phyloP scores from a whole-genome alignment of 2,888 invertebrate species.

The Dasypolia templi region DNA sequence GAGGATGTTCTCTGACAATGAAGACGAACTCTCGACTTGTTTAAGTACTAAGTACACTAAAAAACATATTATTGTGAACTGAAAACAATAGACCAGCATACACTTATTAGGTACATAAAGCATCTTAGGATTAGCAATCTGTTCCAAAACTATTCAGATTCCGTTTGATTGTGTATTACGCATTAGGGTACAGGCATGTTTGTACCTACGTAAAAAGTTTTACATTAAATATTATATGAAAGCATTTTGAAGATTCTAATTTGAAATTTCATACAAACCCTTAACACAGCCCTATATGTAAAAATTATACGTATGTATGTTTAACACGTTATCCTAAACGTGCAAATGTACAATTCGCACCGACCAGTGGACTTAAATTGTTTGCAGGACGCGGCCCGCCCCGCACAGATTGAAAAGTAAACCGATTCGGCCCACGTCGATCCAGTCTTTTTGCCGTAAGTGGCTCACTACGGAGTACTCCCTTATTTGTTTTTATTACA shows the following conservation, averaged over 20 bases:
- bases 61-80: conserved; percentile 23
- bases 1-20: conserved; percentile 42
- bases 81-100: conserved; percentile 7
- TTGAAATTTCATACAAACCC: neutral
- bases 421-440: conserved; percentile 69
- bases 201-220: neutral
- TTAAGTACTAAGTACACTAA: conserved; percentile 16
- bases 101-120: neutral
- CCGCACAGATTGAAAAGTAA: conserved; percentile 70
- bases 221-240: neutral
- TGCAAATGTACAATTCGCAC: conserved; percentile 31
- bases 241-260: neutral
- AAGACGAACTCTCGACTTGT: conserved; percentile 26
- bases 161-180: too few relatives aligned
- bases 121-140: too few relatives aligned
- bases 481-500: conserved; percentile 67
- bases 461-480: conserved; percentile 51
- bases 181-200: too few relatives aligned
- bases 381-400: conserved; percentile 10
- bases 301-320: conserved; percentile 9
- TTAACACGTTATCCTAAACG: conserved; percentile 28
- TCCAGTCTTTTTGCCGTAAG: conserved; percentile 65
- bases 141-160: too few relatives aligned
- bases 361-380: conserved; percentile 33
- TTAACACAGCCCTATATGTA: neutral